Evolutionary conservation across 2,797 vertebrate species (phyloP), one percentile per base, ranked within the genome.

Genomic region (Sebastes reedi): DNA sequence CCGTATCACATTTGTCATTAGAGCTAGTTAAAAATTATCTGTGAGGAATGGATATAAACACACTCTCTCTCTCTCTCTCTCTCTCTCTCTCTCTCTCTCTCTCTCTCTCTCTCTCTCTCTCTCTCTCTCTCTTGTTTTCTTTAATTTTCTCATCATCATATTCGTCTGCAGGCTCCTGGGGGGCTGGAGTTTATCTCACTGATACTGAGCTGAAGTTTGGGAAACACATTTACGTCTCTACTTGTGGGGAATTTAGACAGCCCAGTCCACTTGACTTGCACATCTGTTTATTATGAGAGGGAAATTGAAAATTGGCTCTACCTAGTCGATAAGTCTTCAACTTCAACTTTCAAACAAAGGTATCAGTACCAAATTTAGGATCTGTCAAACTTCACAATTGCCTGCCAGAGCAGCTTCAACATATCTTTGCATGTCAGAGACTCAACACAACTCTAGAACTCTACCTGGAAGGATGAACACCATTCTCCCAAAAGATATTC

Each of bases 1-100:
- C 12, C 2, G 24, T n/a, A 66, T 39, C 74, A 58, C 64, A 81
- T 75, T 78, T 73, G 52, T 87, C 81, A 82, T 82, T 86, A 85
- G 67, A 50, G 34, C 54, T 80, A 82, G 93, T 94, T 94, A 94
- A 92, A 93, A 52, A 93, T 93, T 91, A 88, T 72, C 81, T 69
- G 22, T 72, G 8, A 39, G 25, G 56, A 80, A 68, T 75, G 34
- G 58, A 80, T 62, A 70, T 5, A 25, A 80, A 65, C 60, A 4
- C 27, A n/a, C 30, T 1, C 27, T 8, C 32, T 39, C 7, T 42
- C 6, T 32, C 5, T 25, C 25, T 25, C 25, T 25, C 25, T 25
- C 25, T 25, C 25, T 25, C 25, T 25, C 25, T 25, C 25, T 25
- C 25, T 25, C 25, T 25, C 25, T 24, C 24, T 24, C 24, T 24